Evolutionary conservation across 2,888 invertebrate species (phyloP).

Genomic region (Axea sp.): DNA sequence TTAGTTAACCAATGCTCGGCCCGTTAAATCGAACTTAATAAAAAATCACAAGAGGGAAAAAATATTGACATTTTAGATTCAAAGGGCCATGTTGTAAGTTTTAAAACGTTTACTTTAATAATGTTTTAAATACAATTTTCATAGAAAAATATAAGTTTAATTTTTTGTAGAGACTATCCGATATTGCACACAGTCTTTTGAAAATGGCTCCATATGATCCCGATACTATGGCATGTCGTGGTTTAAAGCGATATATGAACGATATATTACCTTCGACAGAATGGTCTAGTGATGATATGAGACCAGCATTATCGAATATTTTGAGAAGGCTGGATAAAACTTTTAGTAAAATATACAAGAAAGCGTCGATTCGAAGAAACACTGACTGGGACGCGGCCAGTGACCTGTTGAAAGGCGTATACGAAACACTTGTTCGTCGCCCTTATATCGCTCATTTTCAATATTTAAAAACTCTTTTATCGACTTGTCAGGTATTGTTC

Average conservation of each 20-base stretch:
- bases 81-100: constrained; percentile 93
- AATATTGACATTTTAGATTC: constrained; percentile 94
- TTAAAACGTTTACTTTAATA: neutral
- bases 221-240: constrained; percentile 96
- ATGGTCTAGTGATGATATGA: constrained; percentile 95
- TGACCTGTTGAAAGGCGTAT: constrained; percentile 94
- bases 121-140: too few species aligned
- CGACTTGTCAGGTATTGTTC: constrained; percentile 89
- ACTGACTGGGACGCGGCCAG: constrained; percentile 99
- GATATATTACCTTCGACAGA: constrained; percentile 96
- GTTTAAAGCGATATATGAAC: constrained; percentile 95
- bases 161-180: constrained; percentile 89
- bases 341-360: constrained; percentile 97
- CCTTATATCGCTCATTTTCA: constrained; percentile 98
- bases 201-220: constrained; percentile 99
- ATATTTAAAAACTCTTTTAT: constrained; percentile 92
- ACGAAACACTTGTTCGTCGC: constrained; percentile 94
- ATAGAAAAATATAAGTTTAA: neutral
- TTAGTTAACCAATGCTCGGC: constrained; percentile 90
- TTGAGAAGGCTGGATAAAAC: constrained; percentile 96
- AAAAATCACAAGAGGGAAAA: constrained; percentile 93
- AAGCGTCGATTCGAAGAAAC: constrained; percentile 93
- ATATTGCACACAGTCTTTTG: constrained; percentile 96
- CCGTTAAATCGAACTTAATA: constrained; percentile 91
- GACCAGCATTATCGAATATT: constrained; percentile 95